These are phyloP conservation scores for Brachionus koreanus DNA, from an alignment of 1,140 invertebrate species.

Conservation along the genomic window DNA sequence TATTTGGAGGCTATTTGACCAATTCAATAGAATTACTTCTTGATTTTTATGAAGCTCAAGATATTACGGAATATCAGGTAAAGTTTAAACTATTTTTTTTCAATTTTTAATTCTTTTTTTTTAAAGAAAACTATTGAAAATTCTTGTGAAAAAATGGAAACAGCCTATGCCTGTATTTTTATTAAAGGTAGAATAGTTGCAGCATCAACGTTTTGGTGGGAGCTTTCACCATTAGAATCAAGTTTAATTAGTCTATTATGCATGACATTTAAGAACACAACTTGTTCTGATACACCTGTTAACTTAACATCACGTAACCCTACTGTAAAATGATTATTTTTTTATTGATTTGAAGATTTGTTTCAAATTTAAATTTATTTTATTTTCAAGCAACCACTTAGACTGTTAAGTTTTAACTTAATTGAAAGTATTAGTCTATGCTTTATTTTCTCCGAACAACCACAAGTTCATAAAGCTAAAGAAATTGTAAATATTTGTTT, in stretches of 20 bases:
- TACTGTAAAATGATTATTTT: not conserved
- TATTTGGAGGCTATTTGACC: conserved; percentile 39
- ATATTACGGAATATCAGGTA: not conserved
- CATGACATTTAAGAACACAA: not conserved
- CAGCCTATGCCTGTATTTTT: conserved; percentile 3
- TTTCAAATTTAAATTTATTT: not conserved
- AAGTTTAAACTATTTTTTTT: not conserved
- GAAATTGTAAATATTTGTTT: not conserved
- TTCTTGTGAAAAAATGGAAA: conserved; percentile 1
- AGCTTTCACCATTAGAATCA: conserved; percentile 2
- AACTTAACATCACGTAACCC: not conserved
- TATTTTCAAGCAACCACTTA: conserved; percentile 19
- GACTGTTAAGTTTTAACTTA: conserved; percentile 9
- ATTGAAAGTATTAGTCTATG: not conserved
- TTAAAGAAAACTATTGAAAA: not conserved
- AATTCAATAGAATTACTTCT: conserved; percentile 4
- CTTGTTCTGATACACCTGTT: conserved; percentile 7
- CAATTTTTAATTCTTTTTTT: not conserved
- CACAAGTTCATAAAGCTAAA: not conserved
- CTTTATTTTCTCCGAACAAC: not conserved
- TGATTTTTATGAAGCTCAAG: not conserved
- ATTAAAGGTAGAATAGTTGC: conserved; percentile 6
- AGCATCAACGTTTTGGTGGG: conserved; percentile 18
- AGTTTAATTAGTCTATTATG: conserved; percentile 32
- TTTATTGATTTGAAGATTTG: not conserved